Evolutionary conservation across 2,888 invertebrate species (phyloP).

Genomic region (Tridacna crocea): DNA sequence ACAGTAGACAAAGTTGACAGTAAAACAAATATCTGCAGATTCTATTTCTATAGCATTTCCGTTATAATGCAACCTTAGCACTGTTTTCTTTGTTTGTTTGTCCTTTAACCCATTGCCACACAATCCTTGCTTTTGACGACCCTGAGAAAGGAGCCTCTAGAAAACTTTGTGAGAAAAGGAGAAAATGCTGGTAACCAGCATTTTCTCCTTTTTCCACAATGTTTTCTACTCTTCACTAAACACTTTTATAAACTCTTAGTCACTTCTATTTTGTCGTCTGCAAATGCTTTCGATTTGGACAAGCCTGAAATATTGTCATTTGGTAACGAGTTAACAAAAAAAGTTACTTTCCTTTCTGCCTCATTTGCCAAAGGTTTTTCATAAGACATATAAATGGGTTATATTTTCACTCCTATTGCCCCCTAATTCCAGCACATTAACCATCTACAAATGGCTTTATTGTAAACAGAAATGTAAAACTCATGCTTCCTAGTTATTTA

Average conservation of each 20-base stretch:
- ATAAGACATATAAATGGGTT: neutral
- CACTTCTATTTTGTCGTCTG: too few species aligned
- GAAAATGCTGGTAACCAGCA: neutral
- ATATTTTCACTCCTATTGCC: constrained; percentile 3
- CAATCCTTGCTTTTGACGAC: neutral
- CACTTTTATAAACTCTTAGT: too few species aligned
- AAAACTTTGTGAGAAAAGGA: too few species aligned
- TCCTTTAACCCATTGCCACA: neutral
- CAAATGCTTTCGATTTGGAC: neutral
- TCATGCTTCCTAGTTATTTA: constrained; percentile 12
- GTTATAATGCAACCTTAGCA: too few species aligned
- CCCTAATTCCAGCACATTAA: constrained; percentile 10
- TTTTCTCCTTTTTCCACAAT: neutral
- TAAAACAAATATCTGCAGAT: too few species aligned
- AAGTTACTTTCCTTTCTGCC: too few species aligned
- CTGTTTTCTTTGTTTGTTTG: neutral
- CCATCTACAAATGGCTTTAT: constrained; percentile 18
- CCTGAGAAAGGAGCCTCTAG: neutral
- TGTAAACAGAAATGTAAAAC: constrained; percentile 14
- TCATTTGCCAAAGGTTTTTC: neutral
- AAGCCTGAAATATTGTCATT: neutral
- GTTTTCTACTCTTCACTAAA: too few species aligned
- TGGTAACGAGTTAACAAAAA: too few species aligned
- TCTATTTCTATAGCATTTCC: too few species aligned
- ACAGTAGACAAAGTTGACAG: too few species aligned